A percentile compares a stretch with the other conserved stretches of the same genome.
phyloP scores from a whole-genome alignment of 1,140 invertebrate genomes.

The Wasmannia auropunctata region DNA sequence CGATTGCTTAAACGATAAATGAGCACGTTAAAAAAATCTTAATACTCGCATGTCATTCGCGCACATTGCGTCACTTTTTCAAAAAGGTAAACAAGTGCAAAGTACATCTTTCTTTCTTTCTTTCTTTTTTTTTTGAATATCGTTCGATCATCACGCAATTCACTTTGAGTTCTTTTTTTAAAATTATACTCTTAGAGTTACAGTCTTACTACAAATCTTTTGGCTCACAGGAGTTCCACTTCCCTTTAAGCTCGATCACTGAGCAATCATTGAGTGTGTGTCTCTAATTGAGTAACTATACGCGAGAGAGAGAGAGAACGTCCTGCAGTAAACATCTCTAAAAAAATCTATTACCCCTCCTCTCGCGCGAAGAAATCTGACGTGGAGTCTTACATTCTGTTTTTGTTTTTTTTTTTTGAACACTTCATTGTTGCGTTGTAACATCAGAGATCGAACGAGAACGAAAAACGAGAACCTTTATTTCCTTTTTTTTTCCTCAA shows the following conservation, averaged over 20 bases:
- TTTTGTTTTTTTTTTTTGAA: no score
- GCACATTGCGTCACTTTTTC: slow-evolving; percentile 37
- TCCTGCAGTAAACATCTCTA: slow-evolving; percentile 65
- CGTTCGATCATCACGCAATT: slow-evolving; percentile 39
- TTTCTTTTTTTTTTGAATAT: slow-evolving; percentile 10
- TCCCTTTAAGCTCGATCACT: slow-evolving; percentile 70
- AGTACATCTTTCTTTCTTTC: slow-evolving; percentile 50
- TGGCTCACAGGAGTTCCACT: slow-evolving; percentile 67
- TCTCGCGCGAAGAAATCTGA: slow-evolving; percentile 68
- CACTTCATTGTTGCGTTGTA: slow-evolving; percentile 72
- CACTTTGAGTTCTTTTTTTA: slow-evolving; percentile 33
- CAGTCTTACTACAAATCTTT: slow-evolving; percentile 74
- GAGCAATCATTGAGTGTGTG: slow-evolving; percentile 64
- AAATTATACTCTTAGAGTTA: slow-evolving; percentile 70
- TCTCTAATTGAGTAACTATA: slow-evolving; percentile 28
- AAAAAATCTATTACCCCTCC: slow-evolving; percentile 66
- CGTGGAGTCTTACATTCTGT: slow-evolving; percentile 69
- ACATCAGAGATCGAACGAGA: slow-evolving; percentile 31
- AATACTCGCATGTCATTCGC: slow-evolving; percentile 59
- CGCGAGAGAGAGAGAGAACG: slow-evolving; percentile 43
- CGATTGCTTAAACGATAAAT: slow-evolving; percentile 45
- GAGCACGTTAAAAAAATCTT: slow-evolving; percentile 55
- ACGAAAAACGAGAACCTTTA: not conserved
- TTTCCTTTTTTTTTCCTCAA: slow-evolving; percentile 8
- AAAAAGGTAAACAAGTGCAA: slow-evolving; percentile 65